These are phyloP conservation scores for Meriones psammophilus DNA, from an alignment of 2,797 vertebrate species.

Conservation along the genomic window DNA sequence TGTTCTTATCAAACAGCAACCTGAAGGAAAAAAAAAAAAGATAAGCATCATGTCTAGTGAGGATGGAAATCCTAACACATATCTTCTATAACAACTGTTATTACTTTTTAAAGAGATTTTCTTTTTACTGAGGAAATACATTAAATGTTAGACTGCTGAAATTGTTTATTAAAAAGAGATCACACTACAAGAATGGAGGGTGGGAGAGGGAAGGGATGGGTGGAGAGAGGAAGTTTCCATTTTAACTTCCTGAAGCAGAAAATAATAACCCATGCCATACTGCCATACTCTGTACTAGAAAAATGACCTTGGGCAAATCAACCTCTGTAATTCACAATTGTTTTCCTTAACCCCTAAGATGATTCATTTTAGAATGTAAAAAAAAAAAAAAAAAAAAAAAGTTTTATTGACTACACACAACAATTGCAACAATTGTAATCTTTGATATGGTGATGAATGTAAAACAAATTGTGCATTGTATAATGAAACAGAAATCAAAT, in stretches of 20 bases:
- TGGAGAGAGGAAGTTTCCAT: background rate
- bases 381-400: background rate
- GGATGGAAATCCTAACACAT: conserved; percentile 5
- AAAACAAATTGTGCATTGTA: conserved; percentile 27
- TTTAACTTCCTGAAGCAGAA: conserved; percentile 30
- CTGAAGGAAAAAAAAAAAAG: conserved; percentile 49
- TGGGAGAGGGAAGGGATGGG: background rate
- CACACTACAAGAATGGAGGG: background rate
- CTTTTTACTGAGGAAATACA: conserved; percentile 58
- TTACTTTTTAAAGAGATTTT: conserved; percentile 58
- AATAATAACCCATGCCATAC: background rate
- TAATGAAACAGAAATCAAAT: conserved; percentile 31
- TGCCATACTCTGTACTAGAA: background rate
- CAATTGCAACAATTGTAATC: background rate
- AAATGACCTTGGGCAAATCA: background rate
- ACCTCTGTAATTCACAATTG: background rate
- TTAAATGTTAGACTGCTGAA: conserved; percentile 64
- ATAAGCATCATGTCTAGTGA: conserved; percentile 18
- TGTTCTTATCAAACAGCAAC: conserved; percentile 46
- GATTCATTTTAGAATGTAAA: background rate
- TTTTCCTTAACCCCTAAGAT: background rate
- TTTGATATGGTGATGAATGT: background rate
- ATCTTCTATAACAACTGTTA: conserved; percentile 56
- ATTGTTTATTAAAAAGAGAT: background rate
- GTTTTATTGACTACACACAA: background rate